Base-by-base conservation (phyloP, 2,113 vertebrate genomes). In the Thalassarche chlororhynchos region DNA sequence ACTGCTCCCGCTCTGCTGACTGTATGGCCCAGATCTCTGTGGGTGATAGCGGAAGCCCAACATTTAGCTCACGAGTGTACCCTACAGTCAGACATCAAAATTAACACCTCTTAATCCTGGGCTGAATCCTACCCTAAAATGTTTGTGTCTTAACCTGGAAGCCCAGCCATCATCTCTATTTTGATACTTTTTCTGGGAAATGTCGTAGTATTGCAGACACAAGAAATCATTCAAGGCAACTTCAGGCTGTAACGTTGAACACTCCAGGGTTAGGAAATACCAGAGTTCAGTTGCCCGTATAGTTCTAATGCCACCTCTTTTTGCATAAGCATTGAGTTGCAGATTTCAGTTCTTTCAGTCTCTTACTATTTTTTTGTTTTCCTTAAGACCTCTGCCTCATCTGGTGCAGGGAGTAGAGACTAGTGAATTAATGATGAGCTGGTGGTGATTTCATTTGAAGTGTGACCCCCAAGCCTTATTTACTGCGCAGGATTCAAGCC, bases 1-100 rank as follows among this genome's bases (percentile, higher is more conserved):
- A 5, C 47, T 42, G 17, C 42, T 58, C 36, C 66, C 0, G 0
- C 79, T 40, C 11, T 17, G 7, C 34, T 86, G 83, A 29, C 71
- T 46, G 21, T 6, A 7, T 1, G 14, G 7, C 36, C 58, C 20
- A 7, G 4, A 15, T 17, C 49, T 69, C 54, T 0, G 0, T 5
- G 52, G 31, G 20, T 6, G 5, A 5, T 9, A 29, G 5, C 9
- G 52, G 62, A 84, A 84, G 24, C 9, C 28, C 10, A 40, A 24
- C 1, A 0, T 20, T 12, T 5, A 64, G 57, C 47, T 81, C 54
- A 36, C 3, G 16, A 62, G 6, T 10, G 21, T 52, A 51, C 31
- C 26, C 69, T 55, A 2, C 38, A 38, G 42, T 47, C 78, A 60
- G 49, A 65, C 24, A 32, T 29, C 11, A 38, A 24, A 72, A n/a